Conservation (phyloP, 92 coral and sea anemone genomes). For the Chrysogorgia sp. region DNA sequence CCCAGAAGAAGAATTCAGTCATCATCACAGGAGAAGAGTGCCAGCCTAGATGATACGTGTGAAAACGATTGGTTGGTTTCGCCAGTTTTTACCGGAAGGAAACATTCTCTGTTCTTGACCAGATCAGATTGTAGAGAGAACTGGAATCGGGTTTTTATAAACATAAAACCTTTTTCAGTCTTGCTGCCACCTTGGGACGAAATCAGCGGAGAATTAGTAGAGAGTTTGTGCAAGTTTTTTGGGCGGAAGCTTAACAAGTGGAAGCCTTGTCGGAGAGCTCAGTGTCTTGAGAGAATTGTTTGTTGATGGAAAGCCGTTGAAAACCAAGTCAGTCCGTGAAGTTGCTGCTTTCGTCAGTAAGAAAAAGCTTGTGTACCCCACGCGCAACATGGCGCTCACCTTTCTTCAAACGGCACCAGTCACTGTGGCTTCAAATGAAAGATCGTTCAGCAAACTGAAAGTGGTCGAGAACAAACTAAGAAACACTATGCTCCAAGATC, state of each 20-base stretch:
- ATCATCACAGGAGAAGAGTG: conserved; percentile 22
- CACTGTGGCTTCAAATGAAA: conserved; percentile 35
- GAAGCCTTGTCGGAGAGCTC: conserved; percentile 21
- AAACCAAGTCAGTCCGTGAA: conserved; percentile 20
- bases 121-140: conserved; percentile 21
- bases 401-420: conserved; percentile 42
- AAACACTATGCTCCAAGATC: conserved; percentile 34
- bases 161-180: conserved; percentile 28
- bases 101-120: conserved; percentile 30
- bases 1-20: conserved; percentile 21
- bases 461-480: conserved; percentile 22
- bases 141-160: conserved; percentile 12
- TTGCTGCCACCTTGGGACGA: conserved; percentile 30
- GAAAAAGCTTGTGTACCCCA: conserved; percentile 22
- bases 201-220: conserved; percentile 1
- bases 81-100: conserved; percentile 39
- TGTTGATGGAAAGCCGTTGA: conserved; percentile 12
- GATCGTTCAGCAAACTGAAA: conserved; percentile 27
- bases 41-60: conserved; percentile 16
- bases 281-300: conserved; percentile 22
- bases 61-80: conserved; percentile 8
- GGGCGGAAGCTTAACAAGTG: conserved; percentile 31
- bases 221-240: conserved; percentile 13
- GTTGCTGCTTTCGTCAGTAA: conserved; percentile 17
- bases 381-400: conserved; percentile 10